Evolutionary conservation across 2,113 vertebrate species (phyloP).

Genomic region (Heliornis fulica): DNA sequence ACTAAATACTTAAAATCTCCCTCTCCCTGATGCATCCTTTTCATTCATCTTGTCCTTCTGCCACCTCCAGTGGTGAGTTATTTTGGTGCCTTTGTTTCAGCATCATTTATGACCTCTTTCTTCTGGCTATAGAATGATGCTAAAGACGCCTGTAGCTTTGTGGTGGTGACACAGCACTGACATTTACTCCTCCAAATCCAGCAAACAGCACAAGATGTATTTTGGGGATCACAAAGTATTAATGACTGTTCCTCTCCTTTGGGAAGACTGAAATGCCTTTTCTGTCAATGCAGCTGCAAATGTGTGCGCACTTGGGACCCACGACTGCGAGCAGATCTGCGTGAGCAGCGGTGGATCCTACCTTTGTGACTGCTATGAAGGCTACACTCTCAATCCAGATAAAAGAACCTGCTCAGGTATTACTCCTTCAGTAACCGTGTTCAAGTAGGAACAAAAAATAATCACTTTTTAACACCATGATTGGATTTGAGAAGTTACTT

Average conservation of each 20-base stretch:
- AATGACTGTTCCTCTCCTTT: not conserved
- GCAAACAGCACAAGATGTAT: not conserved
- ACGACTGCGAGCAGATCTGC: conserved; percentile 87
- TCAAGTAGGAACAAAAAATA: not conserved
- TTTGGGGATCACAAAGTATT: not conserved
- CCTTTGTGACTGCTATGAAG: conserved; percentile 84
- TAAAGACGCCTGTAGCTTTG: not conserved
- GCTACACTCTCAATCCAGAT: conserved; percentile 84
- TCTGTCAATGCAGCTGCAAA: conserved; percentile 74
- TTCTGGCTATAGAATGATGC: not conserved
- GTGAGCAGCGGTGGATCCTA: conserved; percentile 70
- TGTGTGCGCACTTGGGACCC: conserved; percentile 77
- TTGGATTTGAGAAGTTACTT: not conserved
- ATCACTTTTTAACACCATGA: not conserved
- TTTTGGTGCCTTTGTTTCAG: not conserved
- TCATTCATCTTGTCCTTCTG: not conserved
- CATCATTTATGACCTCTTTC: not conserved
- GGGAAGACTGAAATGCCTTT: not conserved
- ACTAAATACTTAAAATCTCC: not conserved
- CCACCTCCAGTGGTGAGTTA: not conserved
- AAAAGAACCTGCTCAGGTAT: conserved; percentile 85
- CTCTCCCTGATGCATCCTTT: not conserved
- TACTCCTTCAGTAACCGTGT: not conserved
- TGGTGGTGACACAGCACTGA: not conserved
- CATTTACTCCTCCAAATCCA: not conserved